Conservation (phyloP, 2,888 invertebrate species). For the Cloeon dipterum region DNA sequence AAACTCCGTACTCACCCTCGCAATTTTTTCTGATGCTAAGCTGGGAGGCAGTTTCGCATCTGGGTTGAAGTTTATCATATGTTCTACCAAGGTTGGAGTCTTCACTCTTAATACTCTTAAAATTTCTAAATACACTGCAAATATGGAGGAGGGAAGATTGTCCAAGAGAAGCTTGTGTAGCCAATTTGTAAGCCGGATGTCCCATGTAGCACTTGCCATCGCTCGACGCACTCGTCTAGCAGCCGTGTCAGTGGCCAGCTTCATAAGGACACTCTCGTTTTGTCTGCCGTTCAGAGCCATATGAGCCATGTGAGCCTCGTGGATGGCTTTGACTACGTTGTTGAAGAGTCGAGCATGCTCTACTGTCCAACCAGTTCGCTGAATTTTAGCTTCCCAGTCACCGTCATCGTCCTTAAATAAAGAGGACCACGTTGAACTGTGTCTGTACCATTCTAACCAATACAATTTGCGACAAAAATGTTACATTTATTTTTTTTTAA, state of each 20-base stretch:
- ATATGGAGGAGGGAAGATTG: constrained; percentile 34
- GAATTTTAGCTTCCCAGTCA: too few relatives aligned
- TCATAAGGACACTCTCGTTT: constrained; percentile 42
- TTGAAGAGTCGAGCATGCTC: not conserved
- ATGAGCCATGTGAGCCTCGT: constrained; percentile 37
- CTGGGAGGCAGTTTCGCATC: too few relatives aligned
- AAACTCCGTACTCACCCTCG: too few relatives aligned
- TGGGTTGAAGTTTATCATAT: too few relatives aligned
- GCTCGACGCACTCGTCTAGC: constrained; percentile 38
- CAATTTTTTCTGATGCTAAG: too few relatives aligned
- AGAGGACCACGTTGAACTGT: too few relatives aligned
- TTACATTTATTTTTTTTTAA: too few relatives aligned
- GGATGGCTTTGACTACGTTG: constrained; percentile 36
- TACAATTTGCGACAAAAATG: too few relatives aligned
- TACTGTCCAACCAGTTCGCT: not conserved
- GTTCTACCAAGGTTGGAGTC: constrained; percentile 46
- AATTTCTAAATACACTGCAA: constrained; percentile 52
- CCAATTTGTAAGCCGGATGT: constrained; percentile 49
- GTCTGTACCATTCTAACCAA: too few relatives aligned
- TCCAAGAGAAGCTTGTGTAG: constrained; percentile 47
- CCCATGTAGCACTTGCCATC: constrained; percentile 50
- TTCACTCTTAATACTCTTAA: constrained; percentile 46
- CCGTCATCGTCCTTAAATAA: too few relatives aligned
- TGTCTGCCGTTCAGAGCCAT: constrained; percentile 30
- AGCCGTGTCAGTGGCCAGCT: constrained; percentile 46